Evolutionary conservation across 2,888 invertebrate species (phyloP).

Genomic region (Polyommatus icarus): DNA sequence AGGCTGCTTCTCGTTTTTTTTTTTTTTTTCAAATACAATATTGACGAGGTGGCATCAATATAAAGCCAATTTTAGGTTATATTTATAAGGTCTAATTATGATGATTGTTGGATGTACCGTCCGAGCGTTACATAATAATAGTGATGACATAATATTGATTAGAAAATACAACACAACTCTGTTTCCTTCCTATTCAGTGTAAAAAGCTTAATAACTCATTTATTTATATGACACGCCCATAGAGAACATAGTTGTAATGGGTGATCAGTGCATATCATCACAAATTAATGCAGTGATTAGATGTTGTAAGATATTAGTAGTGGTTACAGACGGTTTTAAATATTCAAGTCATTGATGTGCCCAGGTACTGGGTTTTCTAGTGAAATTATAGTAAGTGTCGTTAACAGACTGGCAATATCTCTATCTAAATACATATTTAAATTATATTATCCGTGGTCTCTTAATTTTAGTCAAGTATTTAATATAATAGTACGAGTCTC

Average conservation of each 20-base stretch:
- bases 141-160: constrained; percentile 63
- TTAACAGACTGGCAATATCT: constrained; percentile 80
- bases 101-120: constrained; percentile 77
- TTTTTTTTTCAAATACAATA: constrained; percentile 69
- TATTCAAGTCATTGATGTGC: constrained; percentile 74
- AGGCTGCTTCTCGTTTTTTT: constrained; percentile 77
- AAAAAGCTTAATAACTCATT: constrained; percentile 65
- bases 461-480: constrained; percentile 79
- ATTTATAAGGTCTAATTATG: constrained; percentile 73
- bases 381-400: constrained; percentile 78
- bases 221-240: constrained; percentile 63
- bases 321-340: constrained; percentile 76
- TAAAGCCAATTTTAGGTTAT: constrained; percentile 76
- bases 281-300: constrained; percentile 79
- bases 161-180: constrained; percentile 62
- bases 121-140: constrained; percentile 76
- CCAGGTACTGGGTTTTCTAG: constrained; percentile 75
- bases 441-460: constrained; percentile 77
- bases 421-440: constrained; percentile 77
- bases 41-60: constrained; percentile 77
- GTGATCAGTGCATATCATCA: constrained; percentile 80
- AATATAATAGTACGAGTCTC: constrained; percentile 80
- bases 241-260: constrained; percentile 65
- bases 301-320: constrained; percentile 80
- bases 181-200: constrained; percentile 62